phyloP scores from a whole-genome alignment of 92 coral and sea anemone species.

The Paramuricea clavata region DNA sequence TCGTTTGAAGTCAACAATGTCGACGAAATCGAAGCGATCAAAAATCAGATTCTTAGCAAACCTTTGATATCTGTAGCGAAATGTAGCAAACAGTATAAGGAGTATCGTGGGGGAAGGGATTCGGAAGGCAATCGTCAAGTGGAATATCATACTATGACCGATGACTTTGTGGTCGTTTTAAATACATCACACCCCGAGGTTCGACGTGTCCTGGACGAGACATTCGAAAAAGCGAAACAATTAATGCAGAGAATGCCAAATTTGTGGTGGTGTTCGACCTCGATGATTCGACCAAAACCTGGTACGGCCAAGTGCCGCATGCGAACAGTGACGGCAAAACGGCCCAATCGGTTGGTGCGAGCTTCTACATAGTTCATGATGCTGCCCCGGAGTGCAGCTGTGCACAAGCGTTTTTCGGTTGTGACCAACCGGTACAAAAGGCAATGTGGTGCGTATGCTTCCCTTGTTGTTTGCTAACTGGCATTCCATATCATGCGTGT shows the following conservation, averaged over 20 bases:
- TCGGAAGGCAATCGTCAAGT: conserved; percentile 11
- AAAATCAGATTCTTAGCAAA: conserved; percentile 20
- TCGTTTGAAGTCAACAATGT: conserved; percentile 30
- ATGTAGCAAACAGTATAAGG: conserved; percentile 34
- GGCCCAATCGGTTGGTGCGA: conserved; percentile 30
- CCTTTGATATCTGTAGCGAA: conserved; percentile 32
- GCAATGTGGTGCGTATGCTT: conserved; percentile 36
- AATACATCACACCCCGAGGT: conserved; percentile 37
- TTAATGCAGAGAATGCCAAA: conserved; percentile 31
- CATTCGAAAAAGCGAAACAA: conserved; percentile 38
- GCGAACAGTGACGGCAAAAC: conserved; percentile 33
- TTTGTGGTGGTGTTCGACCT: conserved; percentile 43
- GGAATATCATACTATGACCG: conserved; percentile 10
- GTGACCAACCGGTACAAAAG: conserved; percentile 34
- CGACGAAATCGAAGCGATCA: conserved; percentile 20
- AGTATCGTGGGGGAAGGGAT: conserved; percentile 14
- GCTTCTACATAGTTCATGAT: conserved; percentile 18
- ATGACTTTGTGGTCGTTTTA: conserved; percentile 28
- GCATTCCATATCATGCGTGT: conserved; percentile 33
- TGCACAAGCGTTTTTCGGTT: conserved; percentile 19
- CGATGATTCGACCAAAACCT: conserved; percentile 25
- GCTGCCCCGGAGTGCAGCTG: conserved; percentile 30
- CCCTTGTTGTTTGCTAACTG: conserved; percentile 37
- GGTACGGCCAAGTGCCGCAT: conserved; percentile 42
- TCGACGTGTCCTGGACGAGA: conserved; percentile 6